A percentile compares a stretch with the other conserved stretches of the same genome.
phyloP scores from a whole-genome alignment of 2,888 invertebrate species.

The Stratiomys singularior region DNA sequence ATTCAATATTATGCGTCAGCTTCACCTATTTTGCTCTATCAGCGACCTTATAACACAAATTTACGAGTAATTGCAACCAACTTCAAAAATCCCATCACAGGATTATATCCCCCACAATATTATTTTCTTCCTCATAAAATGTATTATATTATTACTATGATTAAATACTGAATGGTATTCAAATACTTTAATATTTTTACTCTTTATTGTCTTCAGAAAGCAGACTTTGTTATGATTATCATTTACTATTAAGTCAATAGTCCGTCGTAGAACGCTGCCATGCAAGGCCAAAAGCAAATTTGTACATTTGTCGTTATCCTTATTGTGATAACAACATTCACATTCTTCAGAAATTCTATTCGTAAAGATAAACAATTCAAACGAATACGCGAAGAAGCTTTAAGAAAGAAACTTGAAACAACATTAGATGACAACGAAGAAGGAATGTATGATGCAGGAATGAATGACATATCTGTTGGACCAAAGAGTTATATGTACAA shows the following conservation, averaged over 20 bases:
- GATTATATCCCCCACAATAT: no score
- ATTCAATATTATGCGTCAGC: no score
- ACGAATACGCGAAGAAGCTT: conserved; percentile 19
- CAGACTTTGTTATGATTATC: not conserved
- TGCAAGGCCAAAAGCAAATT: conserved; percentile 43
- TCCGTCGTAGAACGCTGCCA: not conserved
- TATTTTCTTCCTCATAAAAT: no score
- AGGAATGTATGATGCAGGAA: not conserved
- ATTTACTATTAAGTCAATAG: not conserved
- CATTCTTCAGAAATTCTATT: conserved; percentile 19
- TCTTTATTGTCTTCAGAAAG: no score
- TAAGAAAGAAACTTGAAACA: conserved; percentile 35
- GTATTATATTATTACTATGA: no score
- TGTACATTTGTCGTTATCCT: conserved; percentile 20
- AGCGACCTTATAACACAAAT: no score
- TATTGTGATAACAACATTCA: conserved; percentile 13
- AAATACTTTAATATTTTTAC: no score
- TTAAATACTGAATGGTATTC: no score
- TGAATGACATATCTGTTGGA: not conserved
- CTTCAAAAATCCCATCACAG: no score
- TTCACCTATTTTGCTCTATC: no score
- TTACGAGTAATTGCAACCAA: no score
- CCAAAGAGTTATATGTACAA: conserved; percentile 11
- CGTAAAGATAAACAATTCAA: conserved; percentile 30
- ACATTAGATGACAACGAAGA: not conserved